Evolutionary conservation across 1,140 invertebrate species (phyloP).

Genomic region (Episyrphus balteatus): DNA sequence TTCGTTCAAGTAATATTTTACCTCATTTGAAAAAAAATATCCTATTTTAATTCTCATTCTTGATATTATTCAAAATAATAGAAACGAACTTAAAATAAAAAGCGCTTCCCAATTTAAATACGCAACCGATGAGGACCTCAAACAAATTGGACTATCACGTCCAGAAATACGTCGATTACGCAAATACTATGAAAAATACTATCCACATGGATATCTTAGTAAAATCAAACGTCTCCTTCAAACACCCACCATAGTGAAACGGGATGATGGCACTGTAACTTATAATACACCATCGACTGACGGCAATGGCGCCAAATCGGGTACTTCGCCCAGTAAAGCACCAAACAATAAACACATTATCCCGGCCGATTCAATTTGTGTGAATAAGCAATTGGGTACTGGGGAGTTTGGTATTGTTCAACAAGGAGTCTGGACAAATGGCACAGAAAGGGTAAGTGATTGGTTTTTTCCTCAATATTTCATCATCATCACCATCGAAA

Average conservation of each 20-base stretch:
- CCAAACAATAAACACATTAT: constrained; percentile 89
- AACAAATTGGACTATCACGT: constrained; percentile 85
- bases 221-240: constrained; percentile 75
- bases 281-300: constrained; percentile 35
- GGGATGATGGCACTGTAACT: constrained; percentile 40
- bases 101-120: constrained; percentile 94
- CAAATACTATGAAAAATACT: constrained; percentile 88
- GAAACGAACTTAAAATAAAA: constrained; percentile 65
- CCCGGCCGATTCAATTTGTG: constrained; percentile 80
- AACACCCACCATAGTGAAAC: constrained; percentile 42
- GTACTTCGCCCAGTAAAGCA: constrained; percentile 41
- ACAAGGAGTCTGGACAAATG: constrained; percentile 96
- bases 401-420: constrained; percentile 97
- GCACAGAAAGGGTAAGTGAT: constrained; percentile 67
- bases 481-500: not conserved
- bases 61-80: constrained; percentile 26
- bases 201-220: constrained; percentile 81
- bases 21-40: constrained; percentile 40
- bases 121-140: constrained; percentile 84
- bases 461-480: not conserved
- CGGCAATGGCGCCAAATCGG: constrained; percentile 16
- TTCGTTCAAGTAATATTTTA: constrained; percentile 42
- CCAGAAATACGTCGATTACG: constrained; percentile 88
- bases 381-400: constrained; percentile 88
- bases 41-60: constrained; percentile 34